These are phyloP conservation scores for Callimorpha dominula DNA, from an alignment of 2,888 invertebrate genomes.

Conservation along the genomic window DNA sequence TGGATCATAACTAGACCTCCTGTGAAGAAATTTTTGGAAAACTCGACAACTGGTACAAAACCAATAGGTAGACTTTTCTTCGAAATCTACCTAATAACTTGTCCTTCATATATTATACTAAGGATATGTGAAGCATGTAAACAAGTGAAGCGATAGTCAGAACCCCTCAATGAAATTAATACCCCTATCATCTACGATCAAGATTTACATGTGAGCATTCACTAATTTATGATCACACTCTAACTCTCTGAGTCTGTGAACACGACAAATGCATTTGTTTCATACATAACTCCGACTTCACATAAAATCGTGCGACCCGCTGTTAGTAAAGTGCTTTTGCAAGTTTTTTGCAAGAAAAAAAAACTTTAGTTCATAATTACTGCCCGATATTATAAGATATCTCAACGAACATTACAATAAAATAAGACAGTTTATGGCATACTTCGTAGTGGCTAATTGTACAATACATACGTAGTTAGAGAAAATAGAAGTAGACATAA, in stretches of 20 bases:
- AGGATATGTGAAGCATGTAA: background rate
- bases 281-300: background rate
- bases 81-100: too few relatives aligned
- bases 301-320: conserved; percentile 26
- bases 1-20: too few relatives aligned
- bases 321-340: conserved; percentile 38
- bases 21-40: too few relatives aligned
- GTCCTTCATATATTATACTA: background rate
- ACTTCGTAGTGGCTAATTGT: conserved; percentile 28
- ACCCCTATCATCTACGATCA: conserved; percentile 4
- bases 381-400: conserved; percentile 53
- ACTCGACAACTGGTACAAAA: too few relatives aligned
- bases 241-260: conserved; percentile 31
- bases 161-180: conserved; percentile 1
- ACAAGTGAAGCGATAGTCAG: background rate
- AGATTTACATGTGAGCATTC: conserved; percentile 24
- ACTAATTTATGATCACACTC: conserved; percentile 26
- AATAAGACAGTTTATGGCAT: conserved; percentile 61
- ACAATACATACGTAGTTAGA: background rate
- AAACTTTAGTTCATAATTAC: conserved; percentile 34
- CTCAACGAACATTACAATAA: conserved; percentile 60
- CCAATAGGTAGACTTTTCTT: too few relatives aligned
- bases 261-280: conserved; percentile 37
- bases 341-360: conserved; percentile 32
- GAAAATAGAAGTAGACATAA: background rate